Percentiles rank a stretch among this genome's conserved stretches.
Evolutionary conservation across 1,140 invertebrate species (phyloP).

Genomic region (Drosophila melanica): DNA sequence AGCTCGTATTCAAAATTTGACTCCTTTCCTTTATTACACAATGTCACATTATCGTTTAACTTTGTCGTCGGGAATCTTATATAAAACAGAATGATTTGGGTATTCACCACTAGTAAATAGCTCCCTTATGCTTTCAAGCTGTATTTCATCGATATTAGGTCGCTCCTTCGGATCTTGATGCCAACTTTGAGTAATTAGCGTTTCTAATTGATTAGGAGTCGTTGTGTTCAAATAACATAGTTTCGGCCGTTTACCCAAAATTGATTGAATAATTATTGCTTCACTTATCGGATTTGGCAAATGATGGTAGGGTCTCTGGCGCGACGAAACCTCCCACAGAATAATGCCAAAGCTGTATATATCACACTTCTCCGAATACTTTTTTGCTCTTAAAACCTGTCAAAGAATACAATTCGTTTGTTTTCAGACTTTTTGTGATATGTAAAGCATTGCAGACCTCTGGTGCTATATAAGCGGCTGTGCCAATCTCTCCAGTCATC

Average conservation of each 20-base stretch:
- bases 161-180: neutral
- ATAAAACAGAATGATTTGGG: too few relatives aligned
- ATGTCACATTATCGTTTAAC: too few relatives aligned
- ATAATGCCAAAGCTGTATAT: constrained; percentile 44
- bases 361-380: constrained; percentile 29
- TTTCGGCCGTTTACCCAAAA: neutral
- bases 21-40: too few relatives aligned
- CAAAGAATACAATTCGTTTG: too few relatives aligned
- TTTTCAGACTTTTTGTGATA: too few relatives aligned
- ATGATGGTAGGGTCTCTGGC: neutral
- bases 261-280: neutral
- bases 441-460: too few relatives aligned
- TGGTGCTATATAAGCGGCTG: too few relatives aligned
- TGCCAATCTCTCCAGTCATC: too few relatives aligned
- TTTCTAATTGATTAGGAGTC: neutral
- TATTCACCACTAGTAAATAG: neutral
- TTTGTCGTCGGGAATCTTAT: too few relatives aligned
- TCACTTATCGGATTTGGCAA: neutral
- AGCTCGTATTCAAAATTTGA: too few relatives aligned
- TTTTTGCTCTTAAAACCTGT: too few relatives aligned
- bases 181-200: constrained; percentile 7
- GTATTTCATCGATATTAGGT: neutral
- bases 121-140: too few relatives aligned
- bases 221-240: neutral
- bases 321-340: constrained; percentile 39